These are phyloP conservation scores for Sebastiscus albofasciatus DNA, from an alignment of 2,797 vertebrate genomes.

Conservation along the genomic window DNA sequence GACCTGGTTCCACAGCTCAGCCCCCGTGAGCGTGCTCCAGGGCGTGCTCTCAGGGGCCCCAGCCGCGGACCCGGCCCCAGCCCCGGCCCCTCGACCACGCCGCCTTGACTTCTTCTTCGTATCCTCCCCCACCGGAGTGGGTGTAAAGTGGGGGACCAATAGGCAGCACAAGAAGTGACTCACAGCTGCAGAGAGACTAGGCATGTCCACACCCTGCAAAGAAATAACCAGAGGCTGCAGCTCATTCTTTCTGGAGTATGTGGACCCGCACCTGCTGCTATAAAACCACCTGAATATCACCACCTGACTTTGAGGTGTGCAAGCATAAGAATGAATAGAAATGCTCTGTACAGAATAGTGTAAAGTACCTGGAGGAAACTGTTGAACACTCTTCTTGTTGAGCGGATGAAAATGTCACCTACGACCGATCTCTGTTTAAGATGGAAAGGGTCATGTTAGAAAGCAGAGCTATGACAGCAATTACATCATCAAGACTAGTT, in stretches of 20 bases:
- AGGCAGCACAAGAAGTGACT: slow-evolving; percentile 89
- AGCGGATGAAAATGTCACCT: slow-evolving; percentile 82
- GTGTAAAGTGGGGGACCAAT: slow-evolving; percentile 77
- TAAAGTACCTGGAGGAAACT: slow-evolving; percentile 83
- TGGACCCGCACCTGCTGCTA: background rate
- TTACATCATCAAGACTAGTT: background rate
- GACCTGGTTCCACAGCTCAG: slow-evolving; percentile 85
- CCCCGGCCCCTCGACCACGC: slow-evolving; percentile 73
- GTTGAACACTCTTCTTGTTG: slow-evolving; percentile 82
- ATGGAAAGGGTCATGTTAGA: slow-evolving; percentile 5
- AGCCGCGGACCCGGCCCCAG: background rate
- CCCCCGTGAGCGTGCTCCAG: slow-evolving; percentile 73
- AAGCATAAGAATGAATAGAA: background rate
- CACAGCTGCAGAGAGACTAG: slow-evolving; percentile 82
- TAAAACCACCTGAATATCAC: background rate
- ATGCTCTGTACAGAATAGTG: background rate
- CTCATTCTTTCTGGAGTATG: background rate
- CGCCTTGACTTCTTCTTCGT: slow-evolving; percentile 81
- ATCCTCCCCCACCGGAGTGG: slow-evolving; percentile 70
- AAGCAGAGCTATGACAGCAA: background rate
- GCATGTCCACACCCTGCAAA: slow-evolving; percentile 82
- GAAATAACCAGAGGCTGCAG: slow-evolving; percentile 24
- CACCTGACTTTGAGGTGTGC: background rate
- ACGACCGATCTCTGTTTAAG: slow-evolving; percentile 76
- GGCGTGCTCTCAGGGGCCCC: slow-evolving; percentile 66